Conservation (phyloP, 2,888 invertebrate genomes). For the Melanargia galathea region DNA sequence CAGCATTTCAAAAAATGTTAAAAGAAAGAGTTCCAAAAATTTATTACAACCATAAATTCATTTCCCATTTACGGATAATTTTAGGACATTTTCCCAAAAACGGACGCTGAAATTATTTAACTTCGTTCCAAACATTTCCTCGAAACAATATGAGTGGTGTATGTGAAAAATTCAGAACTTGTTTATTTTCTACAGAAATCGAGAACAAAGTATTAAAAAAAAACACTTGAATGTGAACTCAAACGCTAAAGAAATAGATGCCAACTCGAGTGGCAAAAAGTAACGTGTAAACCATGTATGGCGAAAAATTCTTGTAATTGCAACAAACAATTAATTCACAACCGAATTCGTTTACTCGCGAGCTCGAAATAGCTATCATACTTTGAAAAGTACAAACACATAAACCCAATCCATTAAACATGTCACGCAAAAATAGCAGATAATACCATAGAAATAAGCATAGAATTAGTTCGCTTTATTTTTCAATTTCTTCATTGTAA, state of each 20-base stretch:
- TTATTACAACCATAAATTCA: conserved; percentile 15
- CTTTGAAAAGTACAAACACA: neutral
- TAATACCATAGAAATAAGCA: neutral
- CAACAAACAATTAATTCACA: conserved; percentile 29
- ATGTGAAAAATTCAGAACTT: conserved; percentile 18
- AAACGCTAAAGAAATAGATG: neutral
- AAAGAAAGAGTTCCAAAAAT: conserved; percentile 4
- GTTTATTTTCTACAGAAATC: conserved; percentile 16
- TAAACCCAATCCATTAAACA: neutral
- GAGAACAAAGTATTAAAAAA: neutral
- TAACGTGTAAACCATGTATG: conserved; percentile 22
- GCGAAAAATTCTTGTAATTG: conserved; percentile 24
- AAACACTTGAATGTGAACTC: conserved; percentile 1
- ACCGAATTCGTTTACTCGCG: conserved; percentile 29
- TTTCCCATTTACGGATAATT: conserved; percentile 18
- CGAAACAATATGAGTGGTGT: conserved; percentile 20
- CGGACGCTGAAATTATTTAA: conserved; percentile 10
- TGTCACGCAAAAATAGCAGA: conserved; percentile 11
- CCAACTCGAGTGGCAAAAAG: conserved; percentile 2
- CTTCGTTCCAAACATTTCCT: conserved; percentile 6
- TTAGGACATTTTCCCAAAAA: conserved; percentile 13
- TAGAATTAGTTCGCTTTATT: neutral
- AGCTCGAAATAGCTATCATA: conserved; percentile 26
- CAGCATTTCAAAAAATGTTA: neutral
- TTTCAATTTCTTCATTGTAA: neutral